Percentiles rank a stretch among this genome's conserved stretches.
Conservation (phyloP, 2,888 invertebrate species). For the Charanyca ferruginea region DNA sequence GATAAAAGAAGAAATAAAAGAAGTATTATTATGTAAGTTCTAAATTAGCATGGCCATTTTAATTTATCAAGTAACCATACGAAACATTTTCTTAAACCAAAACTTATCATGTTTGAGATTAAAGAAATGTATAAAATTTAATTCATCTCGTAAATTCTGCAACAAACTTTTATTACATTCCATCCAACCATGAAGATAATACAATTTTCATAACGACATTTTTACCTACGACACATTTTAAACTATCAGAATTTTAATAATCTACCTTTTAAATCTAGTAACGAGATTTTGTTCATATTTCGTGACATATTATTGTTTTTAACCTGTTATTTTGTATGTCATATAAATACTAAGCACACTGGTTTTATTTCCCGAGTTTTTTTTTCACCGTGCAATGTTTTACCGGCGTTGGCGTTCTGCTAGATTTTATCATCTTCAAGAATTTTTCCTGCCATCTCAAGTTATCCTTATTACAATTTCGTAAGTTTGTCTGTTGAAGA, state of each 20-base stretch:
- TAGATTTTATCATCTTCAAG: background rate
- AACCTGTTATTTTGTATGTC: background rate
- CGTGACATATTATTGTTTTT: conserved; percentile 7
- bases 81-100: background rate
- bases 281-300: conserved; percentile 14
- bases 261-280: background rate
- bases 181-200: background rate
- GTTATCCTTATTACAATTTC: background rate
- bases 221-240: conserved; percentile 9
- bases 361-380: background rate
- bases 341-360: background rate
- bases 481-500: background rate
- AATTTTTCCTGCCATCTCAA: background rate
- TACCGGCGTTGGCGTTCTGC: background rate
- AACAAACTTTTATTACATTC: conserved; percentile 8
- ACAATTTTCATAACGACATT: conserved; percentile 16
- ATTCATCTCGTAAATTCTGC: background rate
- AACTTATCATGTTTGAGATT: background rate
- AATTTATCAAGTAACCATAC: background rate
- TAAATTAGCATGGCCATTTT: background rate
- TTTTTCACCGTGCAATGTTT: background rate
- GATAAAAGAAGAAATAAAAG: background rate
- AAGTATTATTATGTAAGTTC: conserved; percentile 21
- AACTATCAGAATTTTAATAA: conserved; percentile 12
- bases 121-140: background rate